phyloP scores from a whole-genome alignment of 2,113 vertebrate genomes.

The Boulengeromyrus knoepffleri region DNA sequence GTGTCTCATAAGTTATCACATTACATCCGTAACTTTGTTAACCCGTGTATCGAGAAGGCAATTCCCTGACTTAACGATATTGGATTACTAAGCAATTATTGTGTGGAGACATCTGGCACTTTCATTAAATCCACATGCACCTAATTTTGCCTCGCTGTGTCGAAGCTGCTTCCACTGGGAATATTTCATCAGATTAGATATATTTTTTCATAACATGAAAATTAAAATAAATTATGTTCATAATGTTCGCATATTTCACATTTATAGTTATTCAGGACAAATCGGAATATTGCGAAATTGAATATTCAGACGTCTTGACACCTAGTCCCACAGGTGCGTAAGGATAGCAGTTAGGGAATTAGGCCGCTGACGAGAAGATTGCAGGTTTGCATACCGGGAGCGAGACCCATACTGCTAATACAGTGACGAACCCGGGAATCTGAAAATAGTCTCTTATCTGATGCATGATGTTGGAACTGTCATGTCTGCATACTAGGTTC shows the following conservation, averaged over 20 bases:
- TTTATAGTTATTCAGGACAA: neutral
- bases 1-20: neutral
- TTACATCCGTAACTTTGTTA: neutral
- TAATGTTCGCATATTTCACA: neutral
- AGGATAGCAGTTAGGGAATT: neutral
- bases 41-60: neutral
- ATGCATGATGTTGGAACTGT: neutral
- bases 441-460: neutral
- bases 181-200: neutral
- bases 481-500: neutral
- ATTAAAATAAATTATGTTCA: neutral
- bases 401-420: neutral
- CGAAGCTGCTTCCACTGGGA: neutral
- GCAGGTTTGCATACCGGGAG: neutral
- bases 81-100: neutral
- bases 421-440: neutral
- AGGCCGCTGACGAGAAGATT: neutral
- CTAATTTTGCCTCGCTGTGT: neutral
- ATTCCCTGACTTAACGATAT: neutral
- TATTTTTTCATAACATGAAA: neutral
- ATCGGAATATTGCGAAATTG: neutral
- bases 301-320: neutral
- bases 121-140: slow-evolving; percentile 4
- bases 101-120: neutral
- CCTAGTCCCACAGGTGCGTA: neutral